These are phyloP conservation scores for Noturus placidus DNA, from an alignment of 2,113 vertebrate genomes.

Conservation along the genomic window DNA sequence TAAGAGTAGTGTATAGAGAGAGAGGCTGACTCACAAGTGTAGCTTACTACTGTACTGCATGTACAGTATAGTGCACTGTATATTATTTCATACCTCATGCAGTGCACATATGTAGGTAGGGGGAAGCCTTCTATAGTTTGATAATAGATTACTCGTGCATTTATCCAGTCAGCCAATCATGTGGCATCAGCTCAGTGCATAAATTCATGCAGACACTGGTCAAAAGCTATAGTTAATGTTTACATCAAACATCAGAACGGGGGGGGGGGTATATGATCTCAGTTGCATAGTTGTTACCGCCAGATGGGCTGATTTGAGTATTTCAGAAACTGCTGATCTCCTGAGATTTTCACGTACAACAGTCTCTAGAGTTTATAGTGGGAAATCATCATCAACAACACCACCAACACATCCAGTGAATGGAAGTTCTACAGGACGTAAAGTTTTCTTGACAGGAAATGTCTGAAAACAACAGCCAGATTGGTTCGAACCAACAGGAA, in stretches of 20 bases:
- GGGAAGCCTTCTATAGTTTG: background rate
- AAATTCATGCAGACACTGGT: background rate
- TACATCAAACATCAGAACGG: background rate
- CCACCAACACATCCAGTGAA: background rate
- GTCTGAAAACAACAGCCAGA: background rate
- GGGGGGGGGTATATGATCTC: background rate
- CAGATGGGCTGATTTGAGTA: background rate
- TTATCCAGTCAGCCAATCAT: background rate
- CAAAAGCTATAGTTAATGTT: background rate
- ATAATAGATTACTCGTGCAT: background rate
- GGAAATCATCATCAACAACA: background rate
- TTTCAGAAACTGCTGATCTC: background rate
- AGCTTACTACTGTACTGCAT: background rate
- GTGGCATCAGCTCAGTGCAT: background rate
- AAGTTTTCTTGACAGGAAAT: background rate
- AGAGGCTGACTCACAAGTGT: background rate
- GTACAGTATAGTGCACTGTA: background rate
- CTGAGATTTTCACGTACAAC: background rate
- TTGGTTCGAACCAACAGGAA: background rate
- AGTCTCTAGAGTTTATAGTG: background rate
- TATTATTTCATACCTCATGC: background rate
- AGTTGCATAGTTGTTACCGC: background rate
- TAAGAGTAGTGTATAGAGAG: background rate
- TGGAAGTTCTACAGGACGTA: background rate
- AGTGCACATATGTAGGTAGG: background rate